Evolutionary conservation across 1,140 invertebrate species (phyloP).

Genomic region (Cardiocondyla obscurior): DNA sequence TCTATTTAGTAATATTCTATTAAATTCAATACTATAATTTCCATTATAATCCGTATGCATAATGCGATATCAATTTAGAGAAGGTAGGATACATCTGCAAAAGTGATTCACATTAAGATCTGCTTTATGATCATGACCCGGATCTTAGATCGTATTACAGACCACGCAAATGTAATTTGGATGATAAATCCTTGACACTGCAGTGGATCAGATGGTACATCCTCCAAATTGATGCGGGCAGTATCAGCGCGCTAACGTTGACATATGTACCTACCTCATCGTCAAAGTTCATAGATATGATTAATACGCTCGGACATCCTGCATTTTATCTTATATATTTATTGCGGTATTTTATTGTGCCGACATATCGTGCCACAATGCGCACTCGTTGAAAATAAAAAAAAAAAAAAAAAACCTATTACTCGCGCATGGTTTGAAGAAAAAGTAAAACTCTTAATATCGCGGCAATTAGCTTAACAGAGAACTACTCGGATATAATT

Average conservation of each 20-base stretch:
- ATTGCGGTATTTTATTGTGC: not conserved
- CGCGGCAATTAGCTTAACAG: not conserved
- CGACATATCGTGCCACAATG: not conserved
- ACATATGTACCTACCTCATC: slow-evolving; percentile 11
- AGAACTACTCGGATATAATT: not conserved
- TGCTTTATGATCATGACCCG: slow-evolving; percentile 43
- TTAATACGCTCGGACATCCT: not conserved
- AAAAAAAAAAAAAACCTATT: too few relatives aligned
- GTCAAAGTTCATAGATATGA: not conserved
- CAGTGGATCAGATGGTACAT: slow-evolving; percentile 30
- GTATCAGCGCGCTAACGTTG: slow-evolving; percentile 14
- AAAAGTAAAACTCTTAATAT: not conserved
- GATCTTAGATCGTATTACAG: slow-evolving; percentile 43
- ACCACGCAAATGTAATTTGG: slow-evolving; percentile 17
- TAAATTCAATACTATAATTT: not conserved
- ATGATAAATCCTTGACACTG: slow-evolving; percentile 49
- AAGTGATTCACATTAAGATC: slow-evolving; percentile 23
- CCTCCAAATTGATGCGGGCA: slow-evolving; percentile 32
- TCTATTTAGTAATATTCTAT: not conserved
- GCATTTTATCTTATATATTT: not conserved
- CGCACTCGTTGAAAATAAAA: not conserved
- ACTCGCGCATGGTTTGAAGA: too few relatives aligned
- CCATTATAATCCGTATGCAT: not conserved
- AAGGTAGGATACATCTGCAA: not conserved
- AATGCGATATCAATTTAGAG: not conserved